Percentiles rank a stretch among this genome's conserved stretches.
Conservation (phyloP, 2,888 invertebrate genomes). For the Heliconius erato region DNA sequence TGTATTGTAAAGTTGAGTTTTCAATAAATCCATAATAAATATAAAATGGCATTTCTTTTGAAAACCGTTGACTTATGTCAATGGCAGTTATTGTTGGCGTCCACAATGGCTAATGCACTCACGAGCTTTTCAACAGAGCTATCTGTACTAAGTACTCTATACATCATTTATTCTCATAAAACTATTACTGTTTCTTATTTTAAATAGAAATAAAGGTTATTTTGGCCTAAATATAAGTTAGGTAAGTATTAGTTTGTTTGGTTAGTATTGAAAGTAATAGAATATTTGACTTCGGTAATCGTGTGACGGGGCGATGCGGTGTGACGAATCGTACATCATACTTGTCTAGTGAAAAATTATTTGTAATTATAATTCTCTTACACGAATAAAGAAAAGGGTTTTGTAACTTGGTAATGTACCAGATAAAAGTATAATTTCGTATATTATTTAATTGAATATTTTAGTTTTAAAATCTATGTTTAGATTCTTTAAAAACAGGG, state of each 20-base stretch:
- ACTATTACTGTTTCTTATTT: slow-evolving; percentile 36
- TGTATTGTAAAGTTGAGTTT: slow-evolving; percentile 48
- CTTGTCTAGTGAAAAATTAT: slow-evolving; percentile 24
- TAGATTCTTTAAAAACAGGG: too few species aligned
- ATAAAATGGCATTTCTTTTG: slow-evolving; percentile 54
- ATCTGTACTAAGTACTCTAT: slow-evolving; percentile 81
- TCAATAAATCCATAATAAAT: not conserved
- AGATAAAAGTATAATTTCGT: not conserved
- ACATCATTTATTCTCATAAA: slow-evolving; percentile 35
- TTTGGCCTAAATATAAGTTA: slow-evolving; percentile 21
- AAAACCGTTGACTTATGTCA: slow-evolving; percentile 74
- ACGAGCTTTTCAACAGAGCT: slow-evolving; percentile 83
- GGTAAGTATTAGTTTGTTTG: slow-evolving; percentile 37
- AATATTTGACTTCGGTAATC: slow-evolving; percentile 82
- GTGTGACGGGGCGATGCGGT: slow-evolving; percentile 77
- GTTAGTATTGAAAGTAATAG: slow-evolving; percentile 70
- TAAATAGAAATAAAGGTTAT: slow-evolving; percentile 13
- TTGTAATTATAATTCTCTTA: slow-evolving; percentile 14
- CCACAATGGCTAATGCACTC: slow-evolving; percentile 83
- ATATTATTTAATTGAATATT: not conserved
- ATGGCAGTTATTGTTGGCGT: slow-evolving; percentile 68
- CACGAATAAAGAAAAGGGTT: not conserved
- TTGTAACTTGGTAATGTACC: not conserved
- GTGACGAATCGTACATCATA: slow-evolving; percentile 52
- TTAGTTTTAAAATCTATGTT: too few species aligned